Base-by-base conservation (phyloP, 1,140 invertebrate genomes). In the Sesamia nonagrioides region DNA sequence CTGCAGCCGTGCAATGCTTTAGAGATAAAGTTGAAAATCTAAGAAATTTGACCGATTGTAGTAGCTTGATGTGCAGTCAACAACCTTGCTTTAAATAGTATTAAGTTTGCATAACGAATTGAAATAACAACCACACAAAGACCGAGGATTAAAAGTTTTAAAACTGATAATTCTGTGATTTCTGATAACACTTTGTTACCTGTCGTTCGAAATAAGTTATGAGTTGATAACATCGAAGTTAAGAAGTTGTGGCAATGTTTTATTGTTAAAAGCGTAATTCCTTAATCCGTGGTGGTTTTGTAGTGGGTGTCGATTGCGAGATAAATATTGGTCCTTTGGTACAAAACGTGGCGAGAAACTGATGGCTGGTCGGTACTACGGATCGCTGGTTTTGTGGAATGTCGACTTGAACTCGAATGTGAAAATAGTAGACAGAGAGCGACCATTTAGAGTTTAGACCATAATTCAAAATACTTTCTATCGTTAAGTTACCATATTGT, bases 301-400 rank as follows among this genome's bases (percentile, higher is more conserved):
- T 37, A 58, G 77, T 68, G 58, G 75, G 80, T 76, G 76, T 84
- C 76, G 83, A 84, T 84, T 80, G 83, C 80, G 13, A 17, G 33
- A 0, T 15, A 73, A 80, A 82, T 84, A 82, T 48, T 52, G 75
- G 40, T 54, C 54, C 54, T 61, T 35, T 15, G n/a, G 60, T 61
- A 75, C 42, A 15, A 63, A 40, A 37, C 35, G 33, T 61, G 15
- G 58, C 4, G 35, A 37, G 15, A 21, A 60, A 11, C 17, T 40
- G 37, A 17, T 18, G 17, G 37, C 6, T 15, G 45, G 45, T 15
- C n/a, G 17, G 37, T 42, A 66, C 61, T 42, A 66, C 7, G 37
- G 61, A 17, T 42, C 37, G 37, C 11, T 45, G 17, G 11, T 8
- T 58, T 58, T 58, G 21, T 21, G 18, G 21, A 33, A 27, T 58